Conservation (phyloP, 2,113 vertebrate species). For the Turdus rufiventris region DNA sequence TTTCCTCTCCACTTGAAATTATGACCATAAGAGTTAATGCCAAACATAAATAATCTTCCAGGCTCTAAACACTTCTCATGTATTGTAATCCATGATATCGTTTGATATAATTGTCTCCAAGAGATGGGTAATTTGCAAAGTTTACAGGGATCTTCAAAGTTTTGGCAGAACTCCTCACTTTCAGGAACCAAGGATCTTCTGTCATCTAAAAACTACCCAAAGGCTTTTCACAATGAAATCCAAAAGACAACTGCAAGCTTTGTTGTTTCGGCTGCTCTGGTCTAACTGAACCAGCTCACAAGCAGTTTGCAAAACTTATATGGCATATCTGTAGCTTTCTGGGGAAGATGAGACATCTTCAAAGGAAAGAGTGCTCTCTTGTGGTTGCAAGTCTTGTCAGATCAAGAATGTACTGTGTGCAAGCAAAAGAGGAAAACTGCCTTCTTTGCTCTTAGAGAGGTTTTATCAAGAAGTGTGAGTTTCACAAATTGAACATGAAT, state of each 20-base stretch:
- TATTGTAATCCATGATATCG: conserved; percentile 61
- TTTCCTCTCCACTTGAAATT: conserved; percentile 56
- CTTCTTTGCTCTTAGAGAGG: background rate
- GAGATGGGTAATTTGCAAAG: conserved; percentile 63
- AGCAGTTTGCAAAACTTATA: conserved; percentile 67
- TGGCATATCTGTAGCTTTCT: conserved; percentile 29
- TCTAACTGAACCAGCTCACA: conserved; percentile 59
- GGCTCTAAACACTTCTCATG: conserved; percentile 58
- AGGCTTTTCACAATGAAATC: conserved; percentile 66
- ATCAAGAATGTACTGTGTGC: background rate
- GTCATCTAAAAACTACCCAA: conserved; percentile 57
- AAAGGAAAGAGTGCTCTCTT: conserved; percentile 74
- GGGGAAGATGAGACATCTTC: conserved; percentile 57
- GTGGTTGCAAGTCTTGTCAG: conserved; percentile 67
- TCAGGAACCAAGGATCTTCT: conserved; percentile 59
- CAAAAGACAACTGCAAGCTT: conserved; percentile 56
- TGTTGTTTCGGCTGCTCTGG: conserved; percentile 66
- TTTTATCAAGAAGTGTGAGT: background rate
- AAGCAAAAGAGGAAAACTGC: background rate
- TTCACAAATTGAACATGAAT: background rate
- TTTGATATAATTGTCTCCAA: conserved; percentile 67
- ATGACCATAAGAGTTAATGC: conserved; percentile 52
- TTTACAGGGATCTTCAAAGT: conserved; percentile 50
- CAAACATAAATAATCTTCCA: conserved; percentile 65
- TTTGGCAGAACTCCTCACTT: conserved; percentile 60